A percentile compares a stretch with the other conserved stretches of the same genome.
Conservation (phyloP, 2,888 invertebrate species). For the Apamea sordens region DNA sequence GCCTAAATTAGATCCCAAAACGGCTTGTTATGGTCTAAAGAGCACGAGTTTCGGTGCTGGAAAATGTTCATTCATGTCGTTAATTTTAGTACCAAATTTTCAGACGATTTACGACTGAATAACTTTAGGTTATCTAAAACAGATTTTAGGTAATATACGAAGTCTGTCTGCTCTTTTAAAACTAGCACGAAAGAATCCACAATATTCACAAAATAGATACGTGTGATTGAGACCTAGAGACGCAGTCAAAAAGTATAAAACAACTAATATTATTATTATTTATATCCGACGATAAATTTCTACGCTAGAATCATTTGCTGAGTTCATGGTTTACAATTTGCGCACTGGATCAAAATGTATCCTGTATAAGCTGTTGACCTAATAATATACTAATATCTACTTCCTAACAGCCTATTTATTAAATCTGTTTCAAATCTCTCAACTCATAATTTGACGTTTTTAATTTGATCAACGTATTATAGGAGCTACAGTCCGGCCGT, state of each 20-base stretch:
- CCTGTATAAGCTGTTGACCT: background rate
- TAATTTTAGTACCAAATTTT: constrained; percentile 8
- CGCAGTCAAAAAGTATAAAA: too few relatives aligned
- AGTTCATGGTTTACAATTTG: too few relatives aligned
- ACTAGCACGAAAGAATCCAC: background rate
- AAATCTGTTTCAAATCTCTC: background rate
- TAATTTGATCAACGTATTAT: background rate
- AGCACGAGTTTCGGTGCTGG: background rate
- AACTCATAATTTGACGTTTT: background rate
- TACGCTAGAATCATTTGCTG: too few relatives aligned
- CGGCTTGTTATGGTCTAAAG: background rate
- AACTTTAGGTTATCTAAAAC: constrained; percentile 1
- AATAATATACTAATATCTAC: constrained; percentile 1
- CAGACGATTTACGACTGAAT: background rate
- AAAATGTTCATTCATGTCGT: constrained; percentile 3
- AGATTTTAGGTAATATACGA: background rate
- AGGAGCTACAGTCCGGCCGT: too few relatives aligned
- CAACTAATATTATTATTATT: too few relatives aligned
- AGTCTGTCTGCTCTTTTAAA: background rate
- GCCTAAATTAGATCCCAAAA: constrained; percentile 7
- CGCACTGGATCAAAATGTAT: too few relatives aligned
- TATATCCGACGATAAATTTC: too few relatives aligned
- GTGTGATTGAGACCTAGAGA: background rate
- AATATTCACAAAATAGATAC: background rate
- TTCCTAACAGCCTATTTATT: background rate